Percentiles rank a stretch among this genome's conserved stretches.
phyloP scores from a whole-genome alignment of 2,113 vertebrate species.

The Tetraodon nigroviridis region DNA sequence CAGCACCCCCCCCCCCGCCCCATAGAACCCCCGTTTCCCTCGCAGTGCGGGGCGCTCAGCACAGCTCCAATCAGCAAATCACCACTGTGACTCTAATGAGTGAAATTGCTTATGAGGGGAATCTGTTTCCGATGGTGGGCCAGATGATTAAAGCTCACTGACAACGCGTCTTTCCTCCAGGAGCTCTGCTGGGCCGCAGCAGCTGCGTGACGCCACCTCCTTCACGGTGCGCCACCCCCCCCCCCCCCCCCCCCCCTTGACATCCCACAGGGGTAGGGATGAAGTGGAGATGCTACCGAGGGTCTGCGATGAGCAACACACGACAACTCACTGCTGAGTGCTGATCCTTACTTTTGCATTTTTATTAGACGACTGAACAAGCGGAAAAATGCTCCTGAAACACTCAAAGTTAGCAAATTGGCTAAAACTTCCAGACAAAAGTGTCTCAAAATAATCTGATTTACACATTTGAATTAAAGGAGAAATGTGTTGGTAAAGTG shows the following conservation, averaged over 20 bases:
- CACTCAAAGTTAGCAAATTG: not conserved
- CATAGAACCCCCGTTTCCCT: slow-evolving; percentile 21
- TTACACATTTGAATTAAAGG: no score
- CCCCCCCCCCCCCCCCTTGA: slow-evolving; percentile 27
- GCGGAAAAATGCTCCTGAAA: no score
- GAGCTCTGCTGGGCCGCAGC: slow-evolving; percentile 60
- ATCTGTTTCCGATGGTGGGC: slow-evolving; percentile 69
- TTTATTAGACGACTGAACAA: not conserved
- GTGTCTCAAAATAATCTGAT: not conserved
- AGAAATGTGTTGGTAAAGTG: not conserved
- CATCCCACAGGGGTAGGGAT: slow-evolving; percentile 41
- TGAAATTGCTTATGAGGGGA: slow-evolving; percentile 74
- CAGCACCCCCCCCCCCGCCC: slow-evolving; percentile 6
- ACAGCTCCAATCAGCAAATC: slow-evolving; percentile 66
- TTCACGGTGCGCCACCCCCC: slow-evolving; percentile 39
- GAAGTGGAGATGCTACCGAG: slow-evolving; percentile 26
- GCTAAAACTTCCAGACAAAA: not conserved
- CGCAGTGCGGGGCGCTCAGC: slow-evolving; percentile 44
- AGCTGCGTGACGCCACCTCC: slow-evolving; percentile 65
- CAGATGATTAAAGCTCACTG: slow-evolving; percentile 71
- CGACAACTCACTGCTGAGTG: slow-evolving; percentile 13
- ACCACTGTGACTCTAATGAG: slow-evolving; percentile 70
- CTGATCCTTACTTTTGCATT: no score
- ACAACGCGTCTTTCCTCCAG: slow-evolving; percentile 73
- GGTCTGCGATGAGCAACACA: slow-evolving; percentile 6